Base-by-base conservation (phyloP, 2,113 vertebrate species). In the Rhinoptilus africanus region DNA sequence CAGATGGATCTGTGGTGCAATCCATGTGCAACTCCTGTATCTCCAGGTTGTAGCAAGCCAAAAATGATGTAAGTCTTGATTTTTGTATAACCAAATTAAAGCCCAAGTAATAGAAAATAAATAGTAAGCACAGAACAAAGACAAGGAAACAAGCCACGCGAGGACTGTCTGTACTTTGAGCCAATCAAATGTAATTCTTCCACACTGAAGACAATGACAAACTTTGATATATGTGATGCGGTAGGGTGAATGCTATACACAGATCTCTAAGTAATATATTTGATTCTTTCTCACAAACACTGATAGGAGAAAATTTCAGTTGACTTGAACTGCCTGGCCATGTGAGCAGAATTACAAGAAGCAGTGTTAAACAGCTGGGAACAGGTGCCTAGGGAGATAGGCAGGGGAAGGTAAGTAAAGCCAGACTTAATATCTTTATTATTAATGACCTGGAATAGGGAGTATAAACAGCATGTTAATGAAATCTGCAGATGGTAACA, bases 401-500 rank as follows among this genome's bases (percentile, higher is more conserved):
- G 57, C 50, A 80, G 60, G 60, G 48, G 73, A 96, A 92, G 85
- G 93, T 89, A 73, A 66, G 91, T 39, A 92, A 21, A 90, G 78
- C 85, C 89, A 95, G 78, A 81, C 82, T 93, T 87, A 91, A n/a
- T 86, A 92, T 83, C 71, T 95, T 78, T 51, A 66, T 94, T 93
- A 94, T 93, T 96, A 94, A 97, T 92, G 93, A 91, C 54, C 63
- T 95, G 79, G 88, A 94, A 82, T 69, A 84, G 32, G 39, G 51
- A 94, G 21, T 53, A 93, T 77, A 91, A 96, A 85, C 85, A 89
- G 88, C 22, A 77, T 16, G 83, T 74, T 92, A 96, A 96, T 96
- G 95, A 96, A 85, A 93, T 95, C 90, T 95, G 88, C 95, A 96
- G 95, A 92, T 95, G 96, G 88, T 74, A 92, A 92, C 81, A 93